These are phyloP conservation scores for Eupsilia transversa DNA, from an alignment of 2,888 invertebrate species.

Conservation along the genomic window DNA sequence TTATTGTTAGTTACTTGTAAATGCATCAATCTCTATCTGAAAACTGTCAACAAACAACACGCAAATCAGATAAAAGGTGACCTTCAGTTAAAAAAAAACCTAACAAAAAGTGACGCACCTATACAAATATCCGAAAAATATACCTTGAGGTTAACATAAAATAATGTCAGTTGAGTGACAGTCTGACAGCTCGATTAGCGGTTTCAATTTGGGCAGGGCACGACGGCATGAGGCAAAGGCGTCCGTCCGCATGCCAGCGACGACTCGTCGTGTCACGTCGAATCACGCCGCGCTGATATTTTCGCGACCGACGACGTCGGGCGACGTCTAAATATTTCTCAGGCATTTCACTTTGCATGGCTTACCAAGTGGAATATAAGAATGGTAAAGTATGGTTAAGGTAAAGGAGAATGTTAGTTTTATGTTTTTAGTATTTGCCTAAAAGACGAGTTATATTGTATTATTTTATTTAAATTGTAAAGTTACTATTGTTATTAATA, in stretches of 20 bases:
- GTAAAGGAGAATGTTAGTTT: background rate
- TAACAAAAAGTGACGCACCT: conserved; percentile 39
- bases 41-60: conserved; percentile 2
- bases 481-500: background rate
- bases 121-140: conserved; percentile 64
- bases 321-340: conserved; percentile 40
- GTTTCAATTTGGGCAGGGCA: conserved; percentile 67
- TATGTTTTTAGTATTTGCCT: background rate
- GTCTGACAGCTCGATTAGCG: conserved; percentile 68
- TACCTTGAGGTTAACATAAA: conserved; percentile 50
- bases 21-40: background rate
- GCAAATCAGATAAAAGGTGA: background rate
- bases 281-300: conserved; percentile 42
- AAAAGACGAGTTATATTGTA: background rate
- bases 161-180: conserved; percentile 65
- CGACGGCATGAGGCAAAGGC: conserved; percentile 39
- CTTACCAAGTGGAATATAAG: conserved; percentile 17
- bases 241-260: conserved; percentile 33
- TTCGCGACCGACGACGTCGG: conserved; percentile 22
- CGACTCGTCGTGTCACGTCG: conserved; percentile 45
- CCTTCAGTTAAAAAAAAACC: conserved; percentile 15
- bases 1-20: background rate
- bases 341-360: conserved; percentile 36
- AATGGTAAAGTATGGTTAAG: conserved; percentile 1
- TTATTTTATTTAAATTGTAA: background rate